These are phyloP conservation scores for Euwallacea fornicatus DNA, from an alignment of 1,140 invertebrate species.

Conservation along the genomic window DNA sequence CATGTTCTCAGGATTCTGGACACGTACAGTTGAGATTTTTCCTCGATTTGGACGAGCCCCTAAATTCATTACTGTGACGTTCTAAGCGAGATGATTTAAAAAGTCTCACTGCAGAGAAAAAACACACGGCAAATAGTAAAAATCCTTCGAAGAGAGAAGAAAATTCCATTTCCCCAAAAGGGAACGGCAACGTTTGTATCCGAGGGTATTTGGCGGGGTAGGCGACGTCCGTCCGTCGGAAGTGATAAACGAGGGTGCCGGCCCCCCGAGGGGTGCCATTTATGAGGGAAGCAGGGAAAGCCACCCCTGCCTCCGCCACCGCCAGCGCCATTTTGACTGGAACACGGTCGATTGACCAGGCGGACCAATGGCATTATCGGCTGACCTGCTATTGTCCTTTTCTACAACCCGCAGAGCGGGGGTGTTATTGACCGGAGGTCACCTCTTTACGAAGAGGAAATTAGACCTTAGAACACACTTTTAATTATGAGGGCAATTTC, in stretches of 20 bases:
- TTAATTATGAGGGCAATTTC: too few species aligned
- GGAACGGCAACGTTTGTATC: constrained; percentile 20
- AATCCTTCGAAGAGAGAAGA: neutral
- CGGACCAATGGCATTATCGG: constrained; percentile 39
- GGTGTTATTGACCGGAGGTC: constrained; percentile 37
- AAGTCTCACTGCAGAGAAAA: neutral
- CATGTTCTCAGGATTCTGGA: constrained; percentile 67
- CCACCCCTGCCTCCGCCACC: constrained; percentile 29
- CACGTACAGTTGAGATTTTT: constrained; percentile 70
- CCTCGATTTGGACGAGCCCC: constrained; percentile 48
- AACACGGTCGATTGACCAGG: constrained; percentile 41
- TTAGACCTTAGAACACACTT: too few species aligned
- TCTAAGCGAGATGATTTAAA: constrained; percentile 44
- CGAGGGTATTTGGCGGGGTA: constrained; percentile 25
- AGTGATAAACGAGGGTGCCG: constrained; percentile 39
- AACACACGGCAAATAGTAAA: neutral
- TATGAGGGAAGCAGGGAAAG: constrained; percentile 25
- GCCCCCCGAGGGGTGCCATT: constrained; percentile 31
- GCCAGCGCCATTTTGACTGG: constrained; percentile 37
- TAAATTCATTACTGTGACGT: constrained; percentile 49
- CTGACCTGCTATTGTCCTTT: constrained; percentile 34
- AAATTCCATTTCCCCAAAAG: constrained; percentile 7
- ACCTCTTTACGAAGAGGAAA: neutral
- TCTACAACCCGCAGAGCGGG: constrained; percentile 6
- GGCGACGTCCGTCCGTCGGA: constrained; percentile 39